A percentile compares a stretch with the other conserved stretches of the same genome.
These are phyloP conservation scores for Caenorhabditis drosophilae DNA, from an alignment of 2,888 invertebrate species.

Conservation along the genomic window DNA sequence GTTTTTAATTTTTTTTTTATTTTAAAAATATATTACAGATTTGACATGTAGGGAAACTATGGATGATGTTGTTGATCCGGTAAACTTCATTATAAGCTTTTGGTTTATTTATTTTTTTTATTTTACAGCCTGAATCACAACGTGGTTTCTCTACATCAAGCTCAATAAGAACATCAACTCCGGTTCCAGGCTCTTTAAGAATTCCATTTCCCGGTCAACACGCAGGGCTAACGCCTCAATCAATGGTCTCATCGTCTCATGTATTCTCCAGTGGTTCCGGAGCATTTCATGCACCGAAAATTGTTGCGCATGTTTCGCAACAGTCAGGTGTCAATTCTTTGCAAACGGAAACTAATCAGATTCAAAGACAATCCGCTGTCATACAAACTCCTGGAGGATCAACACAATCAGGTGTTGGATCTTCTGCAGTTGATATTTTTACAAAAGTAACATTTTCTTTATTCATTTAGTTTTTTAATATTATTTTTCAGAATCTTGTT, in stretches of 20 bases:
- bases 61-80: neutral
- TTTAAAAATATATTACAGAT: neutral
- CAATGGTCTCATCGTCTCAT: neutral
- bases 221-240: neutral
- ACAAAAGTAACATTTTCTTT: neutral
- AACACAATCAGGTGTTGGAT: neutral
- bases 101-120: no score
- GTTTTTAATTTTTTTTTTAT: neutral
- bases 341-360: neutral
- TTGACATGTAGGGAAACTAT: neutral
- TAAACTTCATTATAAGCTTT: no score
- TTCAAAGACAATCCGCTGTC: neutral
- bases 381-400: neutral
- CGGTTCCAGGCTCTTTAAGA: neutral
- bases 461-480: no score
- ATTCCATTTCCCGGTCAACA: constrained; percentile 1
- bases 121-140: neutral
- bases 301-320: neutral
- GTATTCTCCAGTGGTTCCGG: neutral
- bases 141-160: neutral
- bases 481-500: no score
- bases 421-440: no score
- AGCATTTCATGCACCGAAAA: neutral
- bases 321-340: neutral
- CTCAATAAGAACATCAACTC: neutral